Base-by-base conservation (phyloP, 2,113 vertebrate genomes). In the Nesogale talazaci region DNA sequence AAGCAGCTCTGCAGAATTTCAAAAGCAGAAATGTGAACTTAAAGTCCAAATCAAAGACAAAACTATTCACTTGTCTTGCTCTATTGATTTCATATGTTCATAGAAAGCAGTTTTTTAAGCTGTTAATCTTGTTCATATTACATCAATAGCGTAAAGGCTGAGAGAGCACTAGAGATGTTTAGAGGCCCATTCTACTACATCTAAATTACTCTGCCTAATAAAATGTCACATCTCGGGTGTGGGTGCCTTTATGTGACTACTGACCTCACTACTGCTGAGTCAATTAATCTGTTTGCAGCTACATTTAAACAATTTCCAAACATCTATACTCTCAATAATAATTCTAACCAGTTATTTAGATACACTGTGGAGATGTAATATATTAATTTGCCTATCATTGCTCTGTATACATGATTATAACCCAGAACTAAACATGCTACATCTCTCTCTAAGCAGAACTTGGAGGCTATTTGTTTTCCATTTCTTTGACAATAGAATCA, bases 21-120 rank as follows among this genome's bases (percentile, higher is more conserved):
- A 56, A 70, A 81, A 80, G 46, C 85, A n/a, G 38, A 87, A 92
- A 80, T 61, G 59, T 90, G 36, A 91, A 94, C 11, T 78, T 84
- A 95, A 72, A 87, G 57, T 12, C 65, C 83, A 93, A 88, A 94
- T 91, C 90, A 92, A 90, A 95, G 72, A 95, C 88, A n/a, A 95
- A 94, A 84, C 42, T 74, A 56, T 89, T 94, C 76, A 76, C 79
- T 94, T 94, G 36, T 90, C 92, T 88, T 94, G 59, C 61, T 88
- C 75, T 90, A 94, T 92, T 75, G 59, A 95, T 77, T 83, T 88
- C 78, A 67, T 90, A 77, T 93, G 75, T 93, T 94, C 70, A 59
- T 83, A 85, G 88, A 72, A 93, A 95, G 38, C 31, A 83, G 29
- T 34, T 46, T 92, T 84, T 92, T 65, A 91, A 91, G 56, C 57